Evolutionary conservation across 2,888 invertebrate genomes (phyloP).

Genomic region (Shargacucullia verbasci): DNA sequence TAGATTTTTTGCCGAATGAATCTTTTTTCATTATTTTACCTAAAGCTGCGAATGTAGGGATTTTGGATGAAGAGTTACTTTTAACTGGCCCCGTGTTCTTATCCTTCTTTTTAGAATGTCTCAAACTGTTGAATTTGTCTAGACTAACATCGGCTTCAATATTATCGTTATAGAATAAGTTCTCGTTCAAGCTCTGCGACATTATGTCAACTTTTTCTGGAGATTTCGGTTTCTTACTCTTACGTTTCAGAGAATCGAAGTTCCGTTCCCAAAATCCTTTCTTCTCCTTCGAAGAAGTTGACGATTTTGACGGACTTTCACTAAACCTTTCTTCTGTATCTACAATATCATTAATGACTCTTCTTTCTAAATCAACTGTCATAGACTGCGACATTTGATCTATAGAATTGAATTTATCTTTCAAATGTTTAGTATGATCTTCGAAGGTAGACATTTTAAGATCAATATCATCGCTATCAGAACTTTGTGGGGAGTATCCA

Average conservation of each 20-base stretch:
- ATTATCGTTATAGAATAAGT: conserved; percentile 84
- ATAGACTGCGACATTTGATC: conserved; percentile 88
- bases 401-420: conserved; percentile 85
- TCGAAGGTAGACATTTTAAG: conserved; percentile 77
- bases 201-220: conserved; percentile 83
- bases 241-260: conserved; percentile 85
- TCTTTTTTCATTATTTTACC: conserved; percentile 87
- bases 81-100: conserved; percentile 75
- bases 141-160: conserved; percentile 80
- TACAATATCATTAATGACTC: conserved; percentile 72
- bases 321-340: conserved; percentile 65
- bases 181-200: conserved; percentile 88
- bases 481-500: conserved; percentile 84
- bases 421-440: conserved; percentile 79
- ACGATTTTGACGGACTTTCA: conserved; percentile 82
- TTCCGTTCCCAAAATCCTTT: conserved; percentile 88
- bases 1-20: conserved; percentile 77
- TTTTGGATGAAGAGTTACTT: conserved; percentile 84
- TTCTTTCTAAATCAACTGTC: conserved; percentile 84
- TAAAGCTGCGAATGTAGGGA: conserved; percentile 84
- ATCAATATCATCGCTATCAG: conserved; percentile 84
- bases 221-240: conserved; percentile 79
- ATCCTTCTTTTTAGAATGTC: conserved; percentile 82
- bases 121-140: conserved; percentile 84
- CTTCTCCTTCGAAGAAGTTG: conserved; percentile 82